phyloP scores from a whole-genome alignment of 2,797 vertebrate genomes.

The Mareca strepera region DNA sequence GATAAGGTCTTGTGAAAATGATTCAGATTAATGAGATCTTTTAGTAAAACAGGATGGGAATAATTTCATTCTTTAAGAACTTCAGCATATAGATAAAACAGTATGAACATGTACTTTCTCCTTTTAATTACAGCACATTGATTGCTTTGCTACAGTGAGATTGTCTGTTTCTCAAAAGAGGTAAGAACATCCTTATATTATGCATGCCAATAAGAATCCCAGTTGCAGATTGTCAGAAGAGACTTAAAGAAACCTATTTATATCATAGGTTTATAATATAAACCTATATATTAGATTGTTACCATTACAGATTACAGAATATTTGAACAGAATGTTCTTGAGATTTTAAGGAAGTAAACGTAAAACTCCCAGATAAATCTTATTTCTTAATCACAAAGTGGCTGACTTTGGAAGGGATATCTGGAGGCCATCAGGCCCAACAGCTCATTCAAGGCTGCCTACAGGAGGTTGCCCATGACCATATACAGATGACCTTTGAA shows the following conservation, averaged over 20 bases:
- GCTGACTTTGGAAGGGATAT: not conserved
- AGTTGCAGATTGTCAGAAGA: not conserved
- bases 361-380: not conserved
- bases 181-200: not conserved
- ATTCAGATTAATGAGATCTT: not conserved
- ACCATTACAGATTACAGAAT: not conserved
- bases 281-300: not conserved
- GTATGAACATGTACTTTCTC: not conserved
- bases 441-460: not conserved
- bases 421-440: not conserved
- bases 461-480: not conserved
- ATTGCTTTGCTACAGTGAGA: not conserved
- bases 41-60: not conserved
- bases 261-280: too few species aligned
- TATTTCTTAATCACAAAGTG: not conserved
- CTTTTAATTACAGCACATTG: not conserved
- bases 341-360: not conserved
- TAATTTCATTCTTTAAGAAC: not conserved
- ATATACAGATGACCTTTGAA: not conserved
- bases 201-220: not conserved
- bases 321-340: not conserved
- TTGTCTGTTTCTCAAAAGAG: not conserved
- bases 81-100: not conserved
- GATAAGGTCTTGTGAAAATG: not conserved
- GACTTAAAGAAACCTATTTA: not conserved